phyloP scores from a whole-genome alignment of 2,113 vertebrate species.

The Agelaius tricolor region DNA sequence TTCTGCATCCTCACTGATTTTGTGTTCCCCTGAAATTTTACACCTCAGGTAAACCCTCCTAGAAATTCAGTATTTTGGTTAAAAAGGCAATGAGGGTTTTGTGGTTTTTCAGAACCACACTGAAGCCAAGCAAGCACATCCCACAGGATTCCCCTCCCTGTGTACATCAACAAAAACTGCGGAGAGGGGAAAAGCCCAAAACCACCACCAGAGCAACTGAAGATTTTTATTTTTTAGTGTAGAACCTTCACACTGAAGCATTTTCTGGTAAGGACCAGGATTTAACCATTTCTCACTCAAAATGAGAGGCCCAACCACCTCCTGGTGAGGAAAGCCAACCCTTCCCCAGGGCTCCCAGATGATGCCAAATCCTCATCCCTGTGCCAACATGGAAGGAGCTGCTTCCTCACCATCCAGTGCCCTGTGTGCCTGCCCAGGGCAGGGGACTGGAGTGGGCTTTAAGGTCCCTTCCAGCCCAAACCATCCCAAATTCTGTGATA shows the following conservation, averaged over 20 bases:
- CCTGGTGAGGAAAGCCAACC: too few species aligned
- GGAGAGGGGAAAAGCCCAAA: neutral
- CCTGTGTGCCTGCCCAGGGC: neutral
- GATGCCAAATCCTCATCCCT: neutral
- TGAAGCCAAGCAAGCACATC: neutral
- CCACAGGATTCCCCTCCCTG: neutral
- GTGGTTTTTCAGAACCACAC: neutral
- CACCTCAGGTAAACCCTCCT: rapidly evolving
- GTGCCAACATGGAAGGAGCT: rapidly evolving
- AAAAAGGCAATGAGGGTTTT: neutral
- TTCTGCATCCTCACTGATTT: rapidly evolving
- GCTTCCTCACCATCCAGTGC: rapidly evolving
- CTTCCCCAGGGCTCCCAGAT: rapidly evolving
- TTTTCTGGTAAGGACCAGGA: rapidly evolving
- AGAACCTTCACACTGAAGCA: neutral
- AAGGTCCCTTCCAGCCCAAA: neutral
- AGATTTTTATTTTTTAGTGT: rapidly evolving
- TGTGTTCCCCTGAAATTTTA: neutral
- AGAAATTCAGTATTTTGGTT: neutral
- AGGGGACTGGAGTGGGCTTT: neutral
- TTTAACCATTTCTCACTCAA: neutral
- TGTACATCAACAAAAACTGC: rapidly evolving
- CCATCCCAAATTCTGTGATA: rapidly evolving
- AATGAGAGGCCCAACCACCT: neutral
- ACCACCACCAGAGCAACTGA: neutral